Conservation (phyloP, 2,888 invertebrate genomes). For the Eutolmus rufibarbis region DNA sequence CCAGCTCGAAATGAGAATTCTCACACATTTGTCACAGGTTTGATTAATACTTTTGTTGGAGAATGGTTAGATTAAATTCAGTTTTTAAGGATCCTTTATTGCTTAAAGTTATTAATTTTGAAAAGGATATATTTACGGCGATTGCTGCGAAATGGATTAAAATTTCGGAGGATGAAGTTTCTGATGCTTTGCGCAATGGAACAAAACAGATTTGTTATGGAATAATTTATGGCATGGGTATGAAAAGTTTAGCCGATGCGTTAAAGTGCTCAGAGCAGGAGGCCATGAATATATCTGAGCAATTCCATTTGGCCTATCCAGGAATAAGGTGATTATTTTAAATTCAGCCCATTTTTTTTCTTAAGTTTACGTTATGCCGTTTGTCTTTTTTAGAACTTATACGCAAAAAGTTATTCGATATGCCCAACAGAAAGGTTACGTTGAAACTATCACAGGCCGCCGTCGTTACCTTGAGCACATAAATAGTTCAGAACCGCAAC, state of each 20-base stretch:
- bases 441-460: slow-evolving; percentile 83
- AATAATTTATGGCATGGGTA: slow-evolving; percentile 96
- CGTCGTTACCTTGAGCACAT: slow-evolving; percentile 81
- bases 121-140: slow-evolving; percentile 81
- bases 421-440: slow-evolving; percentile 76
- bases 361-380: not conserved
- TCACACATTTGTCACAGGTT: slow-evolving; percentile 83
- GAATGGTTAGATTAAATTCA: not conserved
- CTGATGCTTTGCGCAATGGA: slow-evolving; percentile 79
- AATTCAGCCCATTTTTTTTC: not conserved
- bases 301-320: slow-evolving; percentile 81
- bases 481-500: slow-evolving; percentile 67
- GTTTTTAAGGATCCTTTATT: slow-evolving; percentile 70
- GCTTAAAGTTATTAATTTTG: slow-evolving; percentile 70
- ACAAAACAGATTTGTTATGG: slow-evolving; percentile 95
- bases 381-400: slow-evolving; percentile 51
- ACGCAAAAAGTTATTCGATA: slow-evolving; percentile 65
- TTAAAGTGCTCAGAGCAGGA: slow-evolving; percentile 80
- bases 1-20: slow-evolving; percentile 91
- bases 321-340: slow-evolving; percentile 68
- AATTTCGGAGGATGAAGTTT: slow-evolving; percentile 74
- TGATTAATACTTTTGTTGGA: not conserved
- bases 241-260: slow-evolving; percentile 78
- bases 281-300: slow-evolving; percentile 79
- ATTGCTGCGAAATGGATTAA: slow-evolving; percentile 88